Evolutionary conservation across 2,888 invertebrate genomes (phyloP).

Genomic region (Crepidodera aurea): DNA sequence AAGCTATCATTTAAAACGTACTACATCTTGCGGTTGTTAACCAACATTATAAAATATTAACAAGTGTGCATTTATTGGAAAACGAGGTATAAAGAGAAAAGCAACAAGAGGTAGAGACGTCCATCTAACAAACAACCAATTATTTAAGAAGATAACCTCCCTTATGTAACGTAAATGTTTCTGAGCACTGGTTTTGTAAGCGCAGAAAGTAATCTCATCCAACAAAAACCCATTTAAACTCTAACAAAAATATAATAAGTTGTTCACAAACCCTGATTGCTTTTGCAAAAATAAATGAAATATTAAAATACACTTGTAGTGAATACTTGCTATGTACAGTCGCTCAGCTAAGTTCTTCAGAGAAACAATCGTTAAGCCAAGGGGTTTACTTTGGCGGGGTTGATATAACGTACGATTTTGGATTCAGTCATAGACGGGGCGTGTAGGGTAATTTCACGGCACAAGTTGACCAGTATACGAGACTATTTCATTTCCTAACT

Average conservation of each 20-base stretch:
- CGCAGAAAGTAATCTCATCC: conserved; percentile 45
- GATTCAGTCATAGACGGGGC: too few relatives aligned
- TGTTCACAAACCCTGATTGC: conserved; percentile 50
- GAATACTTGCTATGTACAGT: conserved; percentile 25
- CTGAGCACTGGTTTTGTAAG: conserved; percentile 51
- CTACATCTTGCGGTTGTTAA: too few relatives aligned
- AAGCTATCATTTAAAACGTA: too few relatives aligned
- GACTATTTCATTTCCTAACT: too few relatives aligned
- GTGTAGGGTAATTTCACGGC: too few relatives aligned
- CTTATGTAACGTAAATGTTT: conserved; percentile 48
- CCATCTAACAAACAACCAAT: conserved; percentile 44
- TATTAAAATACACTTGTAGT: conserved; percentile 45
- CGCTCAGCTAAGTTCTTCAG: too few relatives aligned
- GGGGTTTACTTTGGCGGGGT: too few relatives aligned
- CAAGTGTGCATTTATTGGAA: conserved; percentile 26
- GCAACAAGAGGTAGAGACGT: conserved; percentile 25
- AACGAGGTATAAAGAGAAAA: conserved; percentile 15
- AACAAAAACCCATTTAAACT: conserved; percentile 50
- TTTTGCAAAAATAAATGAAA: conserved; percentile 51
- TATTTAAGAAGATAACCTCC: conserved; percentile 46
- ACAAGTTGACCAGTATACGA: too few relatives aligned
- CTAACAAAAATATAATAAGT: conserved; percentile 51
- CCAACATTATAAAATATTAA: too few relatives aligned
- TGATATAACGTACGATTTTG: too few relatives aligned
- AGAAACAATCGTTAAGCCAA: too few relatives aligned